phyloP scores from a whole-genome alignment of 2,113 vertebrate species.

The Trochalopteron elliotii region DNA sequence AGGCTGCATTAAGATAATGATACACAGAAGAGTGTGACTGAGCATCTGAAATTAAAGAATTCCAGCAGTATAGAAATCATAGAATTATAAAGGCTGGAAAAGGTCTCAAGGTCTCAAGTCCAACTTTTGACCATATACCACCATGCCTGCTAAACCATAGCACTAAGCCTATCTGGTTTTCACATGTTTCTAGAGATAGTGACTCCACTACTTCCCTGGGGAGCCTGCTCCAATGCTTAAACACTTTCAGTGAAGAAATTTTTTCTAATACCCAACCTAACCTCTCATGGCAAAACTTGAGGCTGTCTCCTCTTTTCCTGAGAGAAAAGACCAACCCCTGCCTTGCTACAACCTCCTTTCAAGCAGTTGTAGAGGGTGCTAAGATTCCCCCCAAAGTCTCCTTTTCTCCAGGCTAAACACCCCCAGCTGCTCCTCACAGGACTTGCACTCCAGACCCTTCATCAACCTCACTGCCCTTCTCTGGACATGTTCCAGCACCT shows the following conservation, averaged over 20 bases:
- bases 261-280: neutral
- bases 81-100: neutral
- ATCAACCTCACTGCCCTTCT: neutral
- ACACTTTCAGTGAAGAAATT: neutral
- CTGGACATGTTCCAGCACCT: neutral
- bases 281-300: neutral
- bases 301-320: neutral
- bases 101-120: neutral
- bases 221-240: neutral
- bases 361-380: neutral
- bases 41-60: neutral
- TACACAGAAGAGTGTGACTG: neutral
- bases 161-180: neutral
- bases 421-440: neutral
- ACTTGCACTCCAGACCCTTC: neutral
- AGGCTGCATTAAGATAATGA: neutral
- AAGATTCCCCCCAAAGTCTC: neutral
- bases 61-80: neutral
- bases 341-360: neutral
- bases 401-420: neutral
- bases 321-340: neutral
- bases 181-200: neutral
- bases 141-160: neutral
- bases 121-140: neutral
- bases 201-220: neutral